phyloP scores from a whole-genome alignment of 2,888 invertebrate genomes.

The Calameuta filiformis region DNA sequence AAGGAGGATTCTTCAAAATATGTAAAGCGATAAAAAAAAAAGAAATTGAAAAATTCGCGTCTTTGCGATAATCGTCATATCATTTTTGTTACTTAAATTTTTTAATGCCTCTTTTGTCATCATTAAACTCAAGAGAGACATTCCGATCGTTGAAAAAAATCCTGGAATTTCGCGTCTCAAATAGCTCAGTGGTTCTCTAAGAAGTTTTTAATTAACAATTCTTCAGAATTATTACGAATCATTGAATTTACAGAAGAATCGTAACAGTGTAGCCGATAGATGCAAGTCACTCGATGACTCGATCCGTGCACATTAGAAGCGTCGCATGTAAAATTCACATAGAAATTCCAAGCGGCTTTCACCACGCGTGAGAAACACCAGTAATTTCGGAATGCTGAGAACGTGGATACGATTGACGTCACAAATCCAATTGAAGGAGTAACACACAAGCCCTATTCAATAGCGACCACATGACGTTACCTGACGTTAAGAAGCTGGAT shows the following conservation, averaged over 20 bases:
- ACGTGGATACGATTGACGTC: not conserved
- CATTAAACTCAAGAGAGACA: not conserved
- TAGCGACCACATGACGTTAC: not conserved
- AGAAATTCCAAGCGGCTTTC: not conserved
- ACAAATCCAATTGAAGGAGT: not conserved
- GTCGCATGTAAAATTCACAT: not conserved
- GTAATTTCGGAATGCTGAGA: not conserved
- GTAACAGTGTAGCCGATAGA: too few relatives aligned
- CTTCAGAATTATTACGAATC: not conserved
- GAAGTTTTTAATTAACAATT: not conserved
- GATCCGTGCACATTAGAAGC: not conserved
- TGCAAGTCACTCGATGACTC: not conserved
- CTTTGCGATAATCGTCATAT: not conserved
- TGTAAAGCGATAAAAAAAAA: slow-evolving; percentile 1
- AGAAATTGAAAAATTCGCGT: slow-evolving; percentile 2
- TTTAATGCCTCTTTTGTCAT: not conserved
- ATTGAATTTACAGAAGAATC: not conserved
- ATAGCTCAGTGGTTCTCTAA: not conserved
- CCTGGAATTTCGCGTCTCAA: not conserved
- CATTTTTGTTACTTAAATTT: not conserved
- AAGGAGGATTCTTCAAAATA: not conserved
- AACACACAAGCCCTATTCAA: not conserved
- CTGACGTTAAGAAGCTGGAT: not conserved
- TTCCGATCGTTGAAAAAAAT: not conserved
- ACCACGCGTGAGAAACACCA: not conserved